Evolutionary conservation across 2,888 invertebrate genomes (phyloP).

Genomic region (Dicyrtoma fusca): DNA sequence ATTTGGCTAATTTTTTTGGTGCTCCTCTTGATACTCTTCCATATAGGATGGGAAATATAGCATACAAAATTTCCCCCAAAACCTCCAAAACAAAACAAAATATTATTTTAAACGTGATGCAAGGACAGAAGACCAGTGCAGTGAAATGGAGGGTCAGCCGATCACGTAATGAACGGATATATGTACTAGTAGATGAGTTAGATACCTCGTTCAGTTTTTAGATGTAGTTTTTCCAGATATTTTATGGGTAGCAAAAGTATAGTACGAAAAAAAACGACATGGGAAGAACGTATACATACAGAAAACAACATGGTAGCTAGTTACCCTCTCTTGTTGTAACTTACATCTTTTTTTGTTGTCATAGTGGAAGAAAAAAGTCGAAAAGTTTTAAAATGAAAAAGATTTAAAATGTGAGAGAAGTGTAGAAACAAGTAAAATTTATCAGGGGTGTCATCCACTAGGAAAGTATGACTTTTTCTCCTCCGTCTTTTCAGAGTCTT

Average conservation of each 20-base stretch:
- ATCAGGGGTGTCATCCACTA: slow-evolving; percentile 31
- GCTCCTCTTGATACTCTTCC: no score
- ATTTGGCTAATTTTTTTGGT: no score
- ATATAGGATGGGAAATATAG: background rate
- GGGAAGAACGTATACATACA: background rate
- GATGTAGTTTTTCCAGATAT: no score
- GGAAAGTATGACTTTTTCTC: background rate
- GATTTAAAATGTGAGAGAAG: slow-evolving; percentile 20
- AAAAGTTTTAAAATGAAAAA: background rate
- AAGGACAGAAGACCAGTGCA: no score
- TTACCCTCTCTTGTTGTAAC: background rate
- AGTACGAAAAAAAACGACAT: background rate
- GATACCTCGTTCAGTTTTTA: no score
- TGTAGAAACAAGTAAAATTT: slow-evolving; percentile 27
- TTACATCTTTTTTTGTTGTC: slow-evolving; percentile 1
- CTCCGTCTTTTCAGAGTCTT: no score
- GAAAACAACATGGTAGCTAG: slow-evolving; percentile 10
- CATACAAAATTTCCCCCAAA: background rate
- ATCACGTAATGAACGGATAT: no score
- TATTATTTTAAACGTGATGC: no score
- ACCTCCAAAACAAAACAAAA: background rate
- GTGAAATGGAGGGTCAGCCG: no score
- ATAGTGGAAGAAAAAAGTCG: no score
- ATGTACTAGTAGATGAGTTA: no score
- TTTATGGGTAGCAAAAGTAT: no score